phyloP scores from a whole-genome alignment of 1,140 invertebrate genomes.

The Drosophila sproati region DNA sequence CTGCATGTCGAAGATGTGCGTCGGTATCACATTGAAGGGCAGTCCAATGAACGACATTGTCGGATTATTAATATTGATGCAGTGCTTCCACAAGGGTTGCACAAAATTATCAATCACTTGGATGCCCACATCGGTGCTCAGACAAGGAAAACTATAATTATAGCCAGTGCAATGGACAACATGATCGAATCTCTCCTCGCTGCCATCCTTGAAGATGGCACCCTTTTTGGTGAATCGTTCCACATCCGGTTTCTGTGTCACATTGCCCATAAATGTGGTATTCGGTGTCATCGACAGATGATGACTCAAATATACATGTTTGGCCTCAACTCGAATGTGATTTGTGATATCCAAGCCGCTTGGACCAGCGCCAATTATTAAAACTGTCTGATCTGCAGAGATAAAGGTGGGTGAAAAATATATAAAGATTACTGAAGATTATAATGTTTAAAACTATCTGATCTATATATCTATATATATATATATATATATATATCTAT shows the following conservation, averaged over 20 bases:
- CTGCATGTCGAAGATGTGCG: constrained; percentile 94
- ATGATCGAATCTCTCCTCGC: constrained; percentile 87
- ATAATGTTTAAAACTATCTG: too few relatives aligned
- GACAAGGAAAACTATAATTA: constrained; percentile 92
- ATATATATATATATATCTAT: too few relatives aligned
- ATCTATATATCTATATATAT: too few relatives aligned
- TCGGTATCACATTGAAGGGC: constrained; percentile 92
- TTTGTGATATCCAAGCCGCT: constrained; percentile 95
- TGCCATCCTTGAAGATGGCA: constrained; percentile 88
- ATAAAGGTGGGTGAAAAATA: neutral
- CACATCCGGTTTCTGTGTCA: constrained; percentile 88
- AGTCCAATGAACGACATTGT: constrained; percentile 93
- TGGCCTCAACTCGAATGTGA: constrained; percentile 89
- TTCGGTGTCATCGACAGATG: constrained; percentile 87
- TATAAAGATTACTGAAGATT: too few relatives aligned
- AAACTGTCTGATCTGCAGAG: constrained; percentile 85
- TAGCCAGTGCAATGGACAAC: constrained; percentile 95
- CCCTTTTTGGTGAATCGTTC: constrained; percentile 85
- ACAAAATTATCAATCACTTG: constrained; percentile 92
- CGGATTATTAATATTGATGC: constrained; percentile 92
- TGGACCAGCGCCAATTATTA: constrained; percentile 93
- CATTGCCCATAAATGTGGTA: constrained; percentile 88
- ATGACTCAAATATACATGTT: constrained; percentile 89
- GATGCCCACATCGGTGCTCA: constrained; percentile 89
- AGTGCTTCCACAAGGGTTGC: constrained; percentile 94